These are phyloP conservation scores for Falco punctatus DNA, from an alignment of 2,113 vertebrate species.

Conservation along the genomic window DNA sequence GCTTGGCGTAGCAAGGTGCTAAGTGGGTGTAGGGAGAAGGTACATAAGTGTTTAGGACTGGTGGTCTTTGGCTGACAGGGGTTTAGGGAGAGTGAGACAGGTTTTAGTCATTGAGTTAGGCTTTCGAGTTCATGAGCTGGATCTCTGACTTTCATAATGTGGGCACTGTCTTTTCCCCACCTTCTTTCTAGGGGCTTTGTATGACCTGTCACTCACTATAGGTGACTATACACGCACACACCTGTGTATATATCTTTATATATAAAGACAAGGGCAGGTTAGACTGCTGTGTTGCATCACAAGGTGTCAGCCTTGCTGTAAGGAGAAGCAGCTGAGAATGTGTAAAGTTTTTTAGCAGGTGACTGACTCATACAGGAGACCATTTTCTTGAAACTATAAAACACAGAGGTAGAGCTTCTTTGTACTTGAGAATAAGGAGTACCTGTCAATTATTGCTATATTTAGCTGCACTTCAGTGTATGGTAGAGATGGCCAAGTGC, in stretches of 20 bases:
- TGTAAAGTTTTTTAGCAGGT: background rate
- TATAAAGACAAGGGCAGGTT: background rate
- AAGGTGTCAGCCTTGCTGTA: background rate
- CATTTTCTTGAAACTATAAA: background rate
- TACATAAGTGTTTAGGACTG: background rate
- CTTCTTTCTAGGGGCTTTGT: background rate
- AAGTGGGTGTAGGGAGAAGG: background rate
- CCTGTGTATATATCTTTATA: rapidly evolving
- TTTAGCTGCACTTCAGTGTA: background rate
- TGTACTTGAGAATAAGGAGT: background rate
- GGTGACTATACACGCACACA: background rate
- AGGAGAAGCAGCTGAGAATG: background rate
- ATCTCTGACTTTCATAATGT: background rate
- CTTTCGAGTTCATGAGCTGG: background rate
- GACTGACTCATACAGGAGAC: background rate
- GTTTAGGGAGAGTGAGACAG: background rate
- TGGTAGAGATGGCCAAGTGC: background rate
- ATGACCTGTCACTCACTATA: background rate
- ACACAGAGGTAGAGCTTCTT: background rate
- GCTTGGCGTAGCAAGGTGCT: background rate
- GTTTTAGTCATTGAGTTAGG: background rate
- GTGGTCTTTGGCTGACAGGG: background rate
- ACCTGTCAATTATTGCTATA: background rate
- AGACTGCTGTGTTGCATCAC: background rate
- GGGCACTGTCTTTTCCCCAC: background rate